These are phyloP conservation scores for Montipora capricornis DNA, from an alignment of 64 coral and sea anemone species.

Conservation along the genomic window DNA sequence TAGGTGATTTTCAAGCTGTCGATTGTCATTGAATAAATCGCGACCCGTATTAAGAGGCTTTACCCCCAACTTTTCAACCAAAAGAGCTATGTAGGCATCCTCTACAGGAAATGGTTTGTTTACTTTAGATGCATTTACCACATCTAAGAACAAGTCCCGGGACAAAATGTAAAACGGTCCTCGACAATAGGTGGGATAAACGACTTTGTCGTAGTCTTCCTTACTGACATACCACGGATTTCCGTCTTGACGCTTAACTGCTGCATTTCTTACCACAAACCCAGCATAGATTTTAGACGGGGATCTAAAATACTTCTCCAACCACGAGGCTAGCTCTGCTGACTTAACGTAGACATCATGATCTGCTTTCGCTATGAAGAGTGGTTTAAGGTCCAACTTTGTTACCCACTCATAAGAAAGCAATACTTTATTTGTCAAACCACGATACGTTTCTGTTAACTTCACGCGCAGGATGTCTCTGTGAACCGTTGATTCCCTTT, in stretches of 20 bases:
- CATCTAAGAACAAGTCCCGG: slow-evolving; percentile 9
- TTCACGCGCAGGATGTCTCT: slow-evolving; percentile 42
- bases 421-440: slow-evolving; percentile 12
- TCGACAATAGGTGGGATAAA: slow-evolving; percentile 16
- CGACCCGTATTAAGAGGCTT: not conserved
- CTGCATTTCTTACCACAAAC: not conserved
- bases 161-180: slow-evolving; percentile 57
- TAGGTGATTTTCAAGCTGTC: not conserved
- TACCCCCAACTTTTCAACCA: not conserved
- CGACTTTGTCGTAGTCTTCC: not conserved
- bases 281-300: slow-evolving; percentile 22
- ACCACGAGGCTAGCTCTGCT: slow-evolving; percentile 8
- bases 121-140: slow-evolving; percentile 3
- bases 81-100: slow-evolving; percentile 39
- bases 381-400: slow-evolving; percentile 1
- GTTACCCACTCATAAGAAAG: slow-evolving; percentile 35
- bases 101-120: slow-evolving; percentile 28
- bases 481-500: not conserved
- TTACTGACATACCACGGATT: slow-evolving; percentile 29
- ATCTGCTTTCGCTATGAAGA: slow-evolving; percentile 43
- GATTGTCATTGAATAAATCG: not conserved
- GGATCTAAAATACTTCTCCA: not conserved
- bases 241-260: not conserved
- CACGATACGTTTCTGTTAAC: slow-evolving; percentile 25
- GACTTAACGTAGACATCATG: slow-evolving; percentile 47